phyloP scores from a whole-genome alignment of 2,113 vertebrate species.

The Jacana jacana region DNA sequence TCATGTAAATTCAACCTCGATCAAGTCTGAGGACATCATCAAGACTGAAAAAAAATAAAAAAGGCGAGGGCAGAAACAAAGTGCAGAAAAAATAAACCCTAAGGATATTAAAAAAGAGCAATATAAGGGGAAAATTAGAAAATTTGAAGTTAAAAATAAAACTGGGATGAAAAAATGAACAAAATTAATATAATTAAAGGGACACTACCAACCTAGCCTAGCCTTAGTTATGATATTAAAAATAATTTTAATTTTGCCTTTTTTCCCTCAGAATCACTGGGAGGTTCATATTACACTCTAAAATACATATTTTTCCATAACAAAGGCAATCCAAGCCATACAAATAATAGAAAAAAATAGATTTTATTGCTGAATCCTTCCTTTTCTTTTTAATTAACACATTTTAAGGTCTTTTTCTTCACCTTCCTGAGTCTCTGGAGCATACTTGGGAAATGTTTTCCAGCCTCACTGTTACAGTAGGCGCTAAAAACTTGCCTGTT shows the following conservation, averaged over 20 bases:
- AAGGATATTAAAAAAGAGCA: neutral
- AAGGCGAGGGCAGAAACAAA: neutral
- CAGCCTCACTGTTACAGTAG: neutral
- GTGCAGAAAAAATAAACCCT: neutral
- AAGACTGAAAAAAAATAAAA: neutral
- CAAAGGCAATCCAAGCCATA: neutral
- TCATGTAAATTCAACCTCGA: constrained; percentile 17
- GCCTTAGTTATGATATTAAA: neutral
- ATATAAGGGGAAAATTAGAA: neutral
- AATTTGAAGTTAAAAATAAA: neutral
- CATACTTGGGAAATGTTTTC: neutral
- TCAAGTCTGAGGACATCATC: neutral
- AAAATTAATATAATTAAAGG: neutral
- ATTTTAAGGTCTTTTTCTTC: neutral
- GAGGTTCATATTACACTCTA: neutral
- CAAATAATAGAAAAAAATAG: neutral
- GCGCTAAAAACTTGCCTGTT: neutral
- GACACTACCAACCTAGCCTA: neutral
- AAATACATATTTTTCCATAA: neutral
- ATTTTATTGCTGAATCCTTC: neutral
- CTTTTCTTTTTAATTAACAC: constrained; percentile 27
- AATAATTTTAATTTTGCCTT: neutral
- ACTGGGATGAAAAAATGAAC: neutral
- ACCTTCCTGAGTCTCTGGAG: neutral
- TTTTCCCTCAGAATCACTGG: neutral